Conservation (phyloP, 2,113 vertebrate species). For the Struthio camelus region DNA sequence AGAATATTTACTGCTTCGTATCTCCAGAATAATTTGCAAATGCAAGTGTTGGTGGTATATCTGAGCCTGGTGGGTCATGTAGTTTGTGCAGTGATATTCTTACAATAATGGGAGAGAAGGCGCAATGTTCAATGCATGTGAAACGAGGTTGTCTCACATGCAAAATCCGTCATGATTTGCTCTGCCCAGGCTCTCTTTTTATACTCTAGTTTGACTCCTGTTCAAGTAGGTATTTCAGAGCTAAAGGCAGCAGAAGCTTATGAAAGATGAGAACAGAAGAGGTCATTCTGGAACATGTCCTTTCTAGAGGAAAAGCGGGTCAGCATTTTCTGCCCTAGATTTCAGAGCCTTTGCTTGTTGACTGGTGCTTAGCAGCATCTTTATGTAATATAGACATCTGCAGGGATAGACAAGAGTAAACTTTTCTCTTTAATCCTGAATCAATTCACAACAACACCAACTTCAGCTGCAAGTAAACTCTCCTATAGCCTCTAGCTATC, state of each 20-base stretch:
- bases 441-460: neutral
- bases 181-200: neutral
- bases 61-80: neutral
- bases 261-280: slow-evolving; percentile 7
- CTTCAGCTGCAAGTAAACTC: neutral
- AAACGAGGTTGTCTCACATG: neutral
- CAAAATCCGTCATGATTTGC: neutral
- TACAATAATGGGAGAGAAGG: neutral
- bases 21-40: neutral
- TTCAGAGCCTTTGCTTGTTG: neutral
- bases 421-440: neutral
- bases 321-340: slow-evolving; percentile 45
- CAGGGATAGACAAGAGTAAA: neutral
- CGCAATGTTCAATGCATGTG: rapidly evolving
- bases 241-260: neutral
- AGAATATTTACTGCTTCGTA: rapidly evolving
- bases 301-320: slow-evolving; percentile 42
- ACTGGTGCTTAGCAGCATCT: neutral
- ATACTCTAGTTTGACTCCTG: neutral
- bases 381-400: rapidly evolving
- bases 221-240: neutral
- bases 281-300: slow-evolving; percentile 1
- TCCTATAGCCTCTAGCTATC: neutral
- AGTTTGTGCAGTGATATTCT: neutral
- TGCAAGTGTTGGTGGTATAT: rapidly evolving